Evolutionary conservation across 2,113 vertebrate species (phyloP).

Genomic region (Eleginops maclovinus): DNA sequence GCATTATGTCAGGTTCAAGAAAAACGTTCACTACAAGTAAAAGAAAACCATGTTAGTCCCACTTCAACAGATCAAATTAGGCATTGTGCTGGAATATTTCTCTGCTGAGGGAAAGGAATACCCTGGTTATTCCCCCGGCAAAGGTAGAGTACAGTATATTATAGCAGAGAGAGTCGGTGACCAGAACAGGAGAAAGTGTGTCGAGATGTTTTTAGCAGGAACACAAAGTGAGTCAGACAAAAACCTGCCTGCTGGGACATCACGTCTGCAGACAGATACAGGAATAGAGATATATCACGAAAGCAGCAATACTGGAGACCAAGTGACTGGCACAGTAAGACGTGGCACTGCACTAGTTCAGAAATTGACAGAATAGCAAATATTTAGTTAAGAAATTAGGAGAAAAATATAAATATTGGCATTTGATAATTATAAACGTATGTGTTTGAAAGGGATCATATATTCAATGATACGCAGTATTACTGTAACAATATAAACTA

Average conservation of each 20-base stretch:
- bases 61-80: not conserved
- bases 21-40: not conserved
- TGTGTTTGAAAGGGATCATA: too few species aligned
- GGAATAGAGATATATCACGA: not conserved
- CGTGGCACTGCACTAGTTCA: too few species aligned
- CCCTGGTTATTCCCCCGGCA: constrained; percentile 48
- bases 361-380: too few species aligned
- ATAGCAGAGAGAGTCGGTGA: constrained; percentile 43
- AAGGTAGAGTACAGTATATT: constrained; percentile 41
- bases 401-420: too few species aligned
- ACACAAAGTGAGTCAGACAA: constrained; percentile 57
- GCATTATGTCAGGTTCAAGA: not conserved
- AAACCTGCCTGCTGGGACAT: constrained; percentile 54
- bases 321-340: too few species aligned
- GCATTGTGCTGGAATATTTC: constrained; percentile 33
- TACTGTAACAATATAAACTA: too few species aligned
- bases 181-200: constrained; percentile 58
- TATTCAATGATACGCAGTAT: too few species aligned
- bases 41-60: not conserved
- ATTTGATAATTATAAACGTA: too few species aligned
- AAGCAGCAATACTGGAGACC: too few species aligned
- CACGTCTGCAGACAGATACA: constrained; percentile 46
- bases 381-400: too few species aligned
- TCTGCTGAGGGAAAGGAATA: constrained; percentile 30
- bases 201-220: constrained; percentile 65